Percentiles rank a stretch among this genome's conserved stretches.
phyloP scores from a whole-genome alignment of 2,113 vertebrate genomes.

The Strix uralensis region DNA sequence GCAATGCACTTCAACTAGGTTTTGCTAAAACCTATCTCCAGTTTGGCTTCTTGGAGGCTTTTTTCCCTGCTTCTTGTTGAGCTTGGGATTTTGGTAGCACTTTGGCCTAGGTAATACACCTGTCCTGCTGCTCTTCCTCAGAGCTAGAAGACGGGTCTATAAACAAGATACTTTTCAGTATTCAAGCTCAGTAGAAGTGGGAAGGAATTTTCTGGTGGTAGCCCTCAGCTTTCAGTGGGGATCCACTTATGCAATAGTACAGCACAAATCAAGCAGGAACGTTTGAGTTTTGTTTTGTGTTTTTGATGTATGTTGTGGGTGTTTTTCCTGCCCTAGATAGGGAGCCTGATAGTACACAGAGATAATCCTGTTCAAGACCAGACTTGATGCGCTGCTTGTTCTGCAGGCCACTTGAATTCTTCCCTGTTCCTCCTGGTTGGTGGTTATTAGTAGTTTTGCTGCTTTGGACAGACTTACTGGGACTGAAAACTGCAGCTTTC shows the following conservation, averaged over 20 bases:
- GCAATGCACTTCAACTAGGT: accelerated
- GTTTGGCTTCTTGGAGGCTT: neutral
- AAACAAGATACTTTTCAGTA: neutral
- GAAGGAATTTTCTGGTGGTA: neutral
- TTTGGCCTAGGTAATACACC: neutral
- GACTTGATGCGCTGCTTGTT: neutral
- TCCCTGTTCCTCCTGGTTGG: neutral
- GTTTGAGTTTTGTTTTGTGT: neutral
- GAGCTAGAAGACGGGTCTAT: neutral
- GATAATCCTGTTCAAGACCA: neutral
- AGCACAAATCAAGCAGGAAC: neutral
- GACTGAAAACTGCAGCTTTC: neutral
- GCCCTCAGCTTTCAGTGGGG: neutral
- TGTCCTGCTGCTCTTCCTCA: neutral
- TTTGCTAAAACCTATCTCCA: neutral
- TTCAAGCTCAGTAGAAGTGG: neutral
- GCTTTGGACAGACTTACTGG: neutral
- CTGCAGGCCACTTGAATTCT: neutral
- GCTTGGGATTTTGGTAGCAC: neutral
- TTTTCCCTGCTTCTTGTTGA: neutral
- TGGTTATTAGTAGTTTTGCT: neutral
- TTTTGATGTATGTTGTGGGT: neutral
- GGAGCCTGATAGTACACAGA: neutral
- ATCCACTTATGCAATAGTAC: neutral
- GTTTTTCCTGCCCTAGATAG: neutral